Evolutionary conservation across 2,888 invertebrate species (phyloP).

Genomic region (Beris chalybata): DNA sequence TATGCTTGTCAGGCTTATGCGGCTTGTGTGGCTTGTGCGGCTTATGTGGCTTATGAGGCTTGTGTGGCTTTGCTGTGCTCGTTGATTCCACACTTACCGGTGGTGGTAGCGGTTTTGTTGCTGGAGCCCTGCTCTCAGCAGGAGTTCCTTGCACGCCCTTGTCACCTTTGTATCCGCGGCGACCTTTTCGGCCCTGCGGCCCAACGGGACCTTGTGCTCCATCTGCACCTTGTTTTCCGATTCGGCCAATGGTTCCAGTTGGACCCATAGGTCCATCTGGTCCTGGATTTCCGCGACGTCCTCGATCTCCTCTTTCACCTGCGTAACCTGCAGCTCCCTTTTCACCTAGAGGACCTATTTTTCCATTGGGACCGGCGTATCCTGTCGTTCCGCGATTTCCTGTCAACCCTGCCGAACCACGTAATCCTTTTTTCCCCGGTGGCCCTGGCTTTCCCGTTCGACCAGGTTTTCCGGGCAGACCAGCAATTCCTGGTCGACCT

Average conservation of each 20-base stretch:
- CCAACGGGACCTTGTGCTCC: slow-evolving; percentile 1
- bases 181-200: slow-evolving; percentile 6
- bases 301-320: slow-evolving; percentile 11
- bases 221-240: slow-evolving; percentile 1
- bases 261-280: not conserved
- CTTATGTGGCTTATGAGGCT: slow-evolving; percentile 1
- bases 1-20: not conserved
- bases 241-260: not conserved
- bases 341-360: slow-evolving; percentile 2
- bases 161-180: slow-evolving; percentile 1
- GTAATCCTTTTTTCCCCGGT: slow-evolving; percentile 15
- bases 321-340: slow-evolving; percentile 1
- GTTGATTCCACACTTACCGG: not conserved
- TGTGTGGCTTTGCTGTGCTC: not conserved
- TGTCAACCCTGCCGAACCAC: not conserved
- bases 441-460: slow-evolving; percentile 3
- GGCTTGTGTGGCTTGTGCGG: not conserved
- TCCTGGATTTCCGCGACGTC: slow-evolving; percentile 7
- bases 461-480: slow-evolving; percentile 4
- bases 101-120: not conserved
- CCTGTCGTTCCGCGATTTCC: slow-evolving; percentile 10
- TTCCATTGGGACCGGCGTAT: not conserved
- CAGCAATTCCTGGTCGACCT: slow-evolving; percentile 18
- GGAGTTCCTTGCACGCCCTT: slow-evolving; percentile 4
- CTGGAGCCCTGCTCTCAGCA: not conserved